Evolutionary conservation across 2,797 vertebrate genomes (phyloP).

Genomic region (Dromococcyx pavoninus): DNA sequence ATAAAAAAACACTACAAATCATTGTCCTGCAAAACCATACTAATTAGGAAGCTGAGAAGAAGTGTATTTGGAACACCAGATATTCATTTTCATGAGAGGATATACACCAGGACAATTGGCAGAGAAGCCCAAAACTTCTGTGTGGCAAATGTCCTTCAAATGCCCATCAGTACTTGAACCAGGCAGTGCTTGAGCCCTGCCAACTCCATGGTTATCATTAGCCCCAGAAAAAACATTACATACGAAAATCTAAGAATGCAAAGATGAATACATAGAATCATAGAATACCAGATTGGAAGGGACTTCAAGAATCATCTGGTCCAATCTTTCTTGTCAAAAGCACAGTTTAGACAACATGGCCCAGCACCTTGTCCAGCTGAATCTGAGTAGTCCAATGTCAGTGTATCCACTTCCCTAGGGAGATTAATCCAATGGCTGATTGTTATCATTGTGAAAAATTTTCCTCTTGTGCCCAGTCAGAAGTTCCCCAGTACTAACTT

Average conservation of each 20-base stretch:
- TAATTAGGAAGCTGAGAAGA: neutral
- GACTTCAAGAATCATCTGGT: too few relatives aligned
- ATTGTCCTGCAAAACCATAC: neutral
- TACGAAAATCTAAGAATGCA: neutral
- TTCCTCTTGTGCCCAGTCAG: too few relatives aligned
- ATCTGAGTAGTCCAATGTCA: too few relatives aligned
- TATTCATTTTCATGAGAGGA: neutral
- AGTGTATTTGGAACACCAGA: neutral
- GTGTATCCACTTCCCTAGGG: too few relatives aligned
- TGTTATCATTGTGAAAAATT: too few relatives aligned
- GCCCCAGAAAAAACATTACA: neutral
- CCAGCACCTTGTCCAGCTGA: too few relatives aligned
- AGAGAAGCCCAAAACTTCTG: neutral
- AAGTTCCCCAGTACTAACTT: too few relatives aligned
- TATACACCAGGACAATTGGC: neutral
- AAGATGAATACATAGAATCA: neutral
- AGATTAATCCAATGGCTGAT: too few relatives aligned
- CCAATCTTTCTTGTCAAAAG: neutral
- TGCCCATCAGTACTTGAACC: neutral
- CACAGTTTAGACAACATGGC: too few relatives aligned
- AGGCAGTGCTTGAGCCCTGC: neutral
- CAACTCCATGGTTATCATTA: neutral
- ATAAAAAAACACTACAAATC: neutral
- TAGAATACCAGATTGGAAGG: neutral
- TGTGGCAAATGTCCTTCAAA: rapidly evolving